Conservation (phyloP, 2,113 vertebrate species). For the Sus scrofa region T2T-Sscrofa CM000812.6:90023001-90023500, state of each 20-base stretch:
- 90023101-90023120: slow-evolving; percentile 21
- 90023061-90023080: neutral
- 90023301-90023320: neutral
- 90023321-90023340: neutral
- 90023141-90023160: neutral
- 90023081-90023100: slow-evolving; percentile 14
- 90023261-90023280: neutral
- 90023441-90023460: slow-evolving; percentile 78
- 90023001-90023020: neutral
- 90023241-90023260: slow-evolving; percentile 36
- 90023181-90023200: neutral
- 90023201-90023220: neutral
- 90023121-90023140: neutral
- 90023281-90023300: neutral
- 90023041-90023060: neutral
- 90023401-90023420: slow-evolving; percentile 89
- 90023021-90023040: neutral
- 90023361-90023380: slow-evolving; percentile 45
- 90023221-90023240: slow-evolving; percentile 6
- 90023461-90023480: slow-evolving; percentile 85
- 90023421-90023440: slow-evolving; percentile 89
- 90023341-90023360: neutral
- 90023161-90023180: neutral
- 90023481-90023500: slow-evolving; percentile 87
- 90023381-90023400: slow-evolving; percentile 88